phyloP scores from a whole-genome alignment of 2,113 vertebrate species.

The Sturnus vulgaris region DNA sequence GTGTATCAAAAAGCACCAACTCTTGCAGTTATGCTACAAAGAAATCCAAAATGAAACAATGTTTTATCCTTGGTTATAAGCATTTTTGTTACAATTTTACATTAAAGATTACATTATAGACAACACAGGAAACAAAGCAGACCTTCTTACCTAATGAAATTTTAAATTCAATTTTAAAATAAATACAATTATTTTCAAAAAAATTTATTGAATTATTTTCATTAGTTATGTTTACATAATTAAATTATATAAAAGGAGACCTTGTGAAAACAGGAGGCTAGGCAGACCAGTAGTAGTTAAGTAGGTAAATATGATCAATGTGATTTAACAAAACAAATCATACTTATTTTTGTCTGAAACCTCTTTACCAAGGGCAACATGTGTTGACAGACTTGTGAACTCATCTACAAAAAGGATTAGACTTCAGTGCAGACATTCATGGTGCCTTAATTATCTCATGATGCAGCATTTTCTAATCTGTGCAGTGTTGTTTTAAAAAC shows the following conservation, averaged over 20 bases:
- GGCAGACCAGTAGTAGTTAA: neutral
- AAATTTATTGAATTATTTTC: neutral
- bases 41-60: neutral
- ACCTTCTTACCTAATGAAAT: neutral
- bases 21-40: neutral
- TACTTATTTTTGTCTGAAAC: neutral
- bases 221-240: neutral
- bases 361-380: neutral
- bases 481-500: constrained; percentile 28
- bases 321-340: neutral
- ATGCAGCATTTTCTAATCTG: constrained; percentile 46
- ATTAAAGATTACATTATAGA: neutral
- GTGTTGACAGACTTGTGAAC: neutral
- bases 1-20: neutral
- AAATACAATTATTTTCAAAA: neutral
- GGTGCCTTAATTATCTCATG: constrained; percentile 32
- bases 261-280: neutral
- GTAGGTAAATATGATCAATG: neutral
- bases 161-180: neutral
- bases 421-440: neutral
- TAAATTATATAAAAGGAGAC: neutral
- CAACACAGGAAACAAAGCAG: neutral
- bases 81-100: neutral
- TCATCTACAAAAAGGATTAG: constrained; percentile 44
- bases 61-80: neutral